A percentile compares a stretch with the other conserved stretches of the same genome.
These are phyloP conservation scores for Heterochromis multidens DNA, from an alignment of 2,113 vertebrate species.

Conservation along the genomic window DNA sequence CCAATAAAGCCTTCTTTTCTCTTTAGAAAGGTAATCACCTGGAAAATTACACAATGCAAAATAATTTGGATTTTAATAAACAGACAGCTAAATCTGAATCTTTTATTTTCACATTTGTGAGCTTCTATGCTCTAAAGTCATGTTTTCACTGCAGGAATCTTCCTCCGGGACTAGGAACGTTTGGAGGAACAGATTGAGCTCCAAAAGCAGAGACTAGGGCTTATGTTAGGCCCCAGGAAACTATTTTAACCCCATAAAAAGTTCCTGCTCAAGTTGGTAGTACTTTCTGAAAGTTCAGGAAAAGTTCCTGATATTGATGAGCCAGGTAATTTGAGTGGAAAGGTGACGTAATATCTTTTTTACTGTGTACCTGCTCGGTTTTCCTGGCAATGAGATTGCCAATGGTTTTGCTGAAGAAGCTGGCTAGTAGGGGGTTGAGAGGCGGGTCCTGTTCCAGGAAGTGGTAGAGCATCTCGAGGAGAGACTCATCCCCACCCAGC, in stretches of 20 bases:
- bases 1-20: conserved; percentile 88
- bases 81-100: background rate
- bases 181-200: background rate
- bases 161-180: background rate
- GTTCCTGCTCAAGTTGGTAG: background rate
- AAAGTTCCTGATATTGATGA: background rate
- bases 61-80: background rate
- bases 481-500: conserved; percentile 85
- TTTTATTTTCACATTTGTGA: background rate
- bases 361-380: conserved; percentile 85
- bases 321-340: background rate
- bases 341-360: background rate
- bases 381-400: conserved; percentile 94
- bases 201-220: background rate
- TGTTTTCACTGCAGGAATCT: background rate
- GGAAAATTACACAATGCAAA: background rate
- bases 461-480: conserved; percentile 87
- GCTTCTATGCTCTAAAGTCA: background rate
- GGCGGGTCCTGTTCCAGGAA: conserved; percentile 91
- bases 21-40: conserved; percentile 91
- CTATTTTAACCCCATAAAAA: background rate
- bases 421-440: conserved; percentile 93
- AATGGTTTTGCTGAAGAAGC: conserved; percentile 98
- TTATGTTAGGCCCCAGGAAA: background rate
- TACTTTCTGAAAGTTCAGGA: background rate